phyloP scores from a whole-genome alignment of 2,113 vertebrate species.

The Bagarius yarrelli region DNA sequence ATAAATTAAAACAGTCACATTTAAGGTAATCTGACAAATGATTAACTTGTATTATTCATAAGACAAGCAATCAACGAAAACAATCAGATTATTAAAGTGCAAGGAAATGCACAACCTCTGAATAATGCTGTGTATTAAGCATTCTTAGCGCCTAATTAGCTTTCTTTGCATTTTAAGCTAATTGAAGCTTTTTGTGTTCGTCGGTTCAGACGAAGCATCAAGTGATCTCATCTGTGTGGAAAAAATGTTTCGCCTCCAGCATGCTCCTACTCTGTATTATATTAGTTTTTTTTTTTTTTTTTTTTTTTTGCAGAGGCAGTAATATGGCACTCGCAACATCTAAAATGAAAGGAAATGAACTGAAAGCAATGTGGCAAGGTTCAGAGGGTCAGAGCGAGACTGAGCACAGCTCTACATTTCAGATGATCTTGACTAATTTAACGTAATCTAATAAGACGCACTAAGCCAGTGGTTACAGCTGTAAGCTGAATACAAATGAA shows the following conservation, averaged over 20 bases:
- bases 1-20: conserved; percentile 2
- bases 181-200: not conserved
- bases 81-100: not conserved
- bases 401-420: not conserved
- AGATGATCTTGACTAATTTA: not conserved
- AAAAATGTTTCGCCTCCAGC: not conserved
- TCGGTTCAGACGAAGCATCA: not conserved
- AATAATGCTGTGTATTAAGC: not conserved
- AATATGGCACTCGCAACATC: not conserved
- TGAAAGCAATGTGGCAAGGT: conserved; percentile 1
- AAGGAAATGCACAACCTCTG: not conserved
- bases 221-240: not conserved
- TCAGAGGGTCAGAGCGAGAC: not conserved
- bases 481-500: not conserved
- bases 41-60: conserved; percentile 16
- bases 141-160: not conserved
- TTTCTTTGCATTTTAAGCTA: not conserved
- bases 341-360: conserved; percentile 23
- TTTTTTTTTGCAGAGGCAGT: not conserved
- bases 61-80: not conserved
- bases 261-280: not conserved
- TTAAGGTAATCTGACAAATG: not conserved
- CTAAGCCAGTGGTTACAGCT: not conserved
- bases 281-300: not conserved
- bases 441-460: not conserved